These are phyloP conservation scores for Dasyprocta punctata DNA, from an alignment of 2,113 vertebrate genomes.

Conservation along the genomic window DNA sequence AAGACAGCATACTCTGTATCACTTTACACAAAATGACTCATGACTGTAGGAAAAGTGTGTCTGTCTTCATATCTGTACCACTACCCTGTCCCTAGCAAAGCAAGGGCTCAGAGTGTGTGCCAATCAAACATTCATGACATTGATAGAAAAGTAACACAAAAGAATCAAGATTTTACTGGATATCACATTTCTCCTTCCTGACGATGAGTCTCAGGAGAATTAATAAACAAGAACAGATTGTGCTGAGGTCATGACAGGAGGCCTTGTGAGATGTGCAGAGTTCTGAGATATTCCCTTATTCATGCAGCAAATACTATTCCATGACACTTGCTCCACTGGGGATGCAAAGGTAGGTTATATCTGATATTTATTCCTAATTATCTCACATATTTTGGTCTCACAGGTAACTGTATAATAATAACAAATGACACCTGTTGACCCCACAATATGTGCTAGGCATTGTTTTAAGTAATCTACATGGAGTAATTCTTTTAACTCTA, in stretches of 20 bases:
- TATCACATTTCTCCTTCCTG: background rate
- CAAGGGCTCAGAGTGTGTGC: background rate
- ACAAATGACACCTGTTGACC: background rate
- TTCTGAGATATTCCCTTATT: background rate
- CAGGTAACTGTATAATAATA: background rate
- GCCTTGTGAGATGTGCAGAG: background rate
- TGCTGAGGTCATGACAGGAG: background rate
- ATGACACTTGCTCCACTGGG: background rate
- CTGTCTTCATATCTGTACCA: background rate
- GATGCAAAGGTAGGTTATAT: background rate
- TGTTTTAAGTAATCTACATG: background rate
- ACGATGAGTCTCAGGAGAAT: background rate
- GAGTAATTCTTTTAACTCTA: background rate
- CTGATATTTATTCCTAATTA: background rate
- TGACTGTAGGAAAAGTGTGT: background rate
- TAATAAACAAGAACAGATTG: background rate
- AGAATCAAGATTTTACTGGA: background rate
- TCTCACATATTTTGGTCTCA: background rate
- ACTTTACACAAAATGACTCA: background rate
- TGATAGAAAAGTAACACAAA: background rate
- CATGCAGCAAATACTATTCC: background rate
- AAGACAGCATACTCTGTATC: background rate
- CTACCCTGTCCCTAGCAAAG: background rate
- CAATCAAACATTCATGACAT: background rate
- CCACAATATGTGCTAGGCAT: background rate